Conservation (phyloP, 2,888 invertebrate genomes). For the Chorisops tibialis region DNA sequence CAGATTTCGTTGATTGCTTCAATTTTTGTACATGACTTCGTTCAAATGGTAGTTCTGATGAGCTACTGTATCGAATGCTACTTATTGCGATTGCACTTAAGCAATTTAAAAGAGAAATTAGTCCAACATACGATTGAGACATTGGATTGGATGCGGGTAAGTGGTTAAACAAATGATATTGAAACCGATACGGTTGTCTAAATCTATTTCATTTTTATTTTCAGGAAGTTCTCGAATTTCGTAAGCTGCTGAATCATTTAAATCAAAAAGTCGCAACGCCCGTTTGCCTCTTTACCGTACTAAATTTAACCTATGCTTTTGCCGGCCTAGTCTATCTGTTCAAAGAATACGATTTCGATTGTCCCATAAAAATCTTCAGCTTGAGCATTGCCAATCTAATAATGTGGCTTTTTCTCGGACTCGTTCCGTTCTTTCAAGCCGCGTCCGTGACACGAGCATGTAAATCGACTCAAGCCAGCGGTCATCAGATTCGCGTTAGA, state of each 20-base stretch:
- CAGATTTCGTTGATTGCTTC: slow-evolving; percentile 64
- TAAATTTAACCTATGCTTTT: slow-evolving; percentile 69
- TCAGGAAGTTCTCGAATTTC: slow-evolving; percentile 76
- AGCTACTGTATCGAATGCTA: slow-evolving; percentile 82
- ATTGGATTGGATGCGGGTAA: slow-evolving; percentile 75
- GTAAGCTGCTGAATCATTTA: slow-evolving; percentile 70
- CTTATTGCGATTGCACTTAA: slow-evolving; percentile 69
- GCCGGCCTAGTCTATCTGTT: slow-evolving; percentile 70
- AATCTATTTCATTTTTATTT: slow-evolving; percentile 34
- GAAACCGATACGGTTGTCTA: neutral
- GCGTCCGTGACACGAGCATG: slow-evolving; percentile 72
- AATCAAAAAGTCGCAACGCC: slow-evolving; percentile 74
- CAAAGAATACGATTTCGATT: slow-evolving; percentile 58
- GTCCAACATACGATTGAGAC: slow-evolving; percentile 69
- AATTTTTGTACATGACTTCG: slow-evolving; percentile 74
- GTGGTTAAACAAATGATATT: no score
- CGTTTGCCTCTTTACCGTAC: slow-evolving; percentile 71
- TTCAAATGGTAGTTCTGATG: slow-evolving; percentile 77
- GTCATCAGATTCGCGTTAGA: slow-evolving; percentile 73
- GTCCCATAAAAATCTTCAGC: slow-evolving; percentile 59
- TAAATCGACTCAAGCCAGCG: slow-evolving; percentile 66
- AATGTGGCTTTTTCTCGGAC: slow-evolving; percentile 45
- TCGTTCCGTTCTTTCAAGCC: slow-evolving; percentile 59
- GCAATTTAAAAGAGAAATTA: slow-evolving; percentile 68
- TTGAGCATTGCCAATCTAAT: slow-evolving; percentile 64